Base-by-base conservation (phyloP, 2,888 invertebrate genomes). In the Orthosia gracilis region DNA sequence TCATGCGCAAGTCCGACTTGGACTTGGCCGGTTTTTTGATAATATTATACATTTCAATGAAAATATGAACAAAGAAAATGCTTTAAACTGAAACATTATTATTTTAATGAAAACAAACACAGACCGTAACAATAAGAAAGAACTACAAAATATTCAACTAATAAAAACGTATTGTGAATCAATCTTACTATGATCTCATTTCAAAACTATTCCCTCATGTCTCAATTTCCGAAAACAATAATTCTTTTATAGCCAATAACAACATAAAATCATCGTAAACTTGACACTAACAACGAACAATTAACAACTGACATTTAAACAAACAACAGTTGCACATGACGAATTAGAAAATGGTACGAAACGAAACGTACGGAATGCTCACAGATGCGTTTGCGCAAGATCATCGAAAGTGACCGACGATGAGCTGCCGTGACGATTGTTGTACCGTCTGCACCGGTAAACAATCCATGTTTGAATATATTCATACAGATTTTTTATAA, bases 401-500 rank as follows among this genome's bases (percentile, higher is more conserved):
- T 50, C 86, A 94, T 93, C 94, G 94, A 94, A 95, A 94, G 94
- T 95, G 93, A 90, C 89, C 90, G 88, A 85, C 82, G 85, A 85
- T 84, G 88, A 87, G 81, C 85, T 86, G 82, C 82, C 85, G 82
- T 84, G 83, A 73, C 76, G 74, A 80, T 66, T 47, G 91, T 66
- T 47, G 91, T 92, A 93, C 89, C 78, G 93, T 88, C 87, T 77
- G 90, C 89, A 89, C 76, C 85, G 80, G 73, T 85, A 79, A 65
- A 66, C 65, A 61, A 78, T 57, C 31, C 58, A 72, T 57, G 61
- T 64, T 67, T 67, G 49, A 59, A 7, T 7, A 26, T 55, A 31
- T 55, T 40, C n/a, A 17, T 58, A 45, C 18, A 18, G 11, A 12
- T 57, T 57, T 45, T 50, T 73, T 67, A 57, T 62, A 4, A 1